Evolutionary conservation across 2,113 vertebrate genomes (phyloP), one percentile per base, ranked within the genome.

Genomic region (Protobothrops mucrosquamatus): DNA sequence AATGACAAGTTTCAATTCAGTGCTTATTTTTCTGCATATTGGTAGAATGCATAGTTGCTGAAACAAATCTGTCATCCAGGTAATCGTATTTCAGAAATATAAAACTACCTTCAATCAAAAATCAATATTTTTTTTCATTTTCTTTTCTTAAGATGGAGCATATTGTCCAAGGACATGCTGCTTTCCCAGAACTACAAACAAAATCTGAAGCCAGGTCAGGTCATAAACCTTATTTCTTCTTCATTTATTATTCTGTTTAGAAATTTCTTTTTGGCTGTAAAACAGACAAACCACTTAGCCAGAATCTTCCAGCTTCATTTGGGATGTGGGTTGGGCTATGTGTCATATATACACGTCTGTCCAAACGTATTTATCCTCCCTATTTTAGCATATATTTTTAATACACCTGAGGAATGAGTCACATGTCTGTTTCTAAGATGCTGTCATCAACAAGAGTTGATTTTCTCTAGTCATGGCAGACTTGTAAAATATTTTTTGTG

Each of bases 131-230:
- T 6, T 74, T 94, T 89, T 91, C 85, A 57, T 85, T 91, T 94
- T 15, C 12, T 88, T 94, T 91, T 93, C 88, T 97, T 55, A 86
- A 99, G 99, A 98, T 99, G 88, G 99, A 99, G 86, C 99, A 99
- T 26, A 54, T 99, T 95, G 98, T 99, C 46, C 98, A 96, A 90
- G 98, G 98, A 93, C 99, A 99, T 2, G 95, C 97, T 3, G 98
- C 98, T 81, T 99, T 98, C 96, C 89, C 97, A 0, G 98, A 99
- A 95, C 96, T 99, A 51, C 98, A 98, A 95, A 97, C 98, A 61
- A 97, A 97, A 96, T 98, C 98, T 11, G 94, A 96, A 91, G 97
- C 97, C 95, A 99, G 98, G 99, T 99, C 96, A 95, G 98, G 99
- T 99, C 96, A 96, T 8, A 94, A 10, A 88, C 91, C 59, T 92